These are phyloP conservation scores for human (Homo sapiens) DNA, from an alignment of 2,113 vertebrate genomes.

Conservation along the genomic window GRCh38 chr15:48711001-48711500, in stretches of 20 bases:
- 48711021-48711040: background rate
- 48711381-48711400: background rate
- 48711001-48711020: background rate
- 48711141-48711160: background rate
- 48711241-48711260: background rate
- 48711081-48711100: background rate
- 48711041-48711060: background rate
- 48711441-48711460: background rate
- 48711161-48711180: background rate
- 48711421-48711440: background rate
- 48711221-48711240: background rate
- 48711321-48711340: background rate
- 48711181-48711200: background rate
- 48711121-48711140: background rate
- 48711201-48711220: background rate
- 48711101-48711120: background rate
- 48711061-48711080: background rate
- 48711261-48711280: background rate
- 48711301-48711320: background rate
- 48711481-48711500: background rate
- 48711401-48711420: background rate
- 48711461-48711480: background rate
- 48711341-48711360: background rate
- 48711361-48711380: background rate
- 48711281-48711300: background rate